Percentiles rank a stretch among this genome's conserved stretches.
phyloP scores from a whole-genome alignment of 2,113 vertebrate species.

The Turnix velox region DNA sequence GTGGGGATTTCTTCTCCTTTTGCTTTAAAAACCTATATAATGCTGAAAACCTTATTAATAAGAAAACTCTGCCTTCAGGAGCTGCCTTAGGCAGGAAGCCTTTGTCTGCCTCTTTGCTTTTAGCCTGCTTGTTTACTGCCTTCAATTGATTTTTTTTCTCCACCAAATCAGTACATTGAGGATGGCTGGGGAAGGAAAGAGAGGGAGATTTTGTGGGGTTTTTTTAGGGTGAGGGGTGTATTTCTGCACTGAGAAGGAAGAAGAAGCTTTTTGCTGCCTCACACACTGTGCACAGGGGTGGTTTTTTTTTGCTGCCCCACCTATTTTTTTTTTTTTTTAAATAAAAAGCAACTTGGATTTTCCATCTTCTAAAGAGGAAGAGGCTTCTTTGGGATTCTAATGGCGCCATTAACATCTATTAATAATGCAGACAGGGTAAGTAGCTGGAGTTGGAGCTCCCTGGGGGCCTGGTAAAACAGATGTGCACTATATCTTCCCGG shows the following conservation, averaged over 20 bases:
- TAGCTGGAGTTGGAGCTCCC: conserved; percentile 72
- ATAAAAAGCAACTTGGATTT: conserved; percentile 42
- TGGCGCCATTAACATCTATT: conserved; percentile 86
- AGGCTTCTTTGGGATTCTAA: conserved; percentile 73
- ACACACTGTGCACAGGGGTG: no score
- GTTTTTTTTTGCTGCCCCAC: background rate
- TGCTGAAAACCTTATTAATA: background rate
- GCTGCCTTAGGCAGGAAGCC: conserved; percentile 55
- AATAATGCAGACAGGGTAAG: conserved; percentile 84
- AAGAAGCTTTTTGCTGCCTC: conserved; percentile 17
- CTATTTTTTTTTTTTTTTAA: background rate
- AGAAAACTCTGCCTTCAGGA: conserved; percentile 15
- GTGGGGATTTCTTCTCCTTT: no score
- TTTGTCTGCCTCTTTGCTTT: conserved; percentile 70
- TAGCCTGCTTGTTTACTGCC: conserved; percentile 62
- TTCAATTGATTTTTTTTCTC: conserved; percentile 74
- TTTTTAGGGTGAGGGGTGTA: background rate
- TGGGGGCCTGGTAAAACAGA: conserved; percentile 74
- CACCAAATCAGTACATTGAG: conserved; percentile 51
- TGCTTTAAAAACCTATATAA: no score
- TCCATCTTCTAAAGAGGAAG: conserved; percentile 70
- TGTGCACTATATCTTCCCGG: conserved; percentile 73
- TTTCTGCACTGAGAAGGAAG: conserved; percentile 39
- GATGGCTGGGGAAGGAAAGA: conserved; percentile 3
- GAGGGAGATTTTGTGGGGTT: no score